phyloP scores from a whole-genome alignment of 1,140 invertebrate species.

The Orius insidiosus region DNA sequence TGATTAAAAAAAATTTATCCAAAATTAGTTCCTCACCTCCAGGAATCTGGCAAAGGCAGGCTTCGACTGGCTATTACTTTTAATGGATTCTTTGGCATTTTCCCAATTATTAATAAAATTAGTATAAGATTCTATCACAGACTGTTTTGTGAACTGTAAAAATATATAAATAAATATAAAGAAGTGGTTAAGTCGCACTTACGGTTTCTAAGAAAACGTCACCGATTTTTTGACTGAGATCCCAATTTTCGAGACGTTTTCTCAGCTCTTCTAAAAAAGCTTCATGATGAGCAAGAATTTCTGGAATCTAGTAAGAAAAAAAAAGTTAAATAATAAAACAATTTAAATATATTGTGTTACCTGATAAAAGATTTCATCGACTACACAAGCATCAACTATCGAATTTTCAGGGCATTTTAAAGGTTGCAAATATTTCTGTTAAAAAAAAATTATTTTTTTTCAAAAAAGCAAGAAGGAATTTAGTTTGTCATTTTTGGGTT shows the following conservation, averaged over 20 bases:
- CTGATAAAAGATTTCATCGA: constrained; percentile 90
- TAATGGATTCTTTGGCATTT: constrained; percentile 80
- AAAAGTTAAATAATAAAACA: not conserved
- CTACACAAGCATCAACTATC: constrained; percentile 63
- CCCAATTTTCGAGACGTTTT: constrained; percentile 69
- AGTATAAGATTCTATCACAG: constrained; percentile 84
- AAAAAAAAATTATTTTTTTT: constrained; percentile 19
- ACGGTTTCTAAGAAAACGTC: constrained; percentile 84
- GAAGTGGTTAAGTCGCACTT: no score
- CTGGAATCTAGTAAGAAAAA: constrained; percentile 50
- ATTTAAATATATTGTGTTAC: constrained; percentile 24
- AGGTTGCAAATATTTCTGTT: constrained; percentile 83
- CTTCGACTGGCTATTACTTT: constrained; percentile 65
- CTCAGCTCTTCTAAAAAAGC: constrained; percentile 68
- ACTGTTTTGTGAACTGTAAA: constrained; percentile 72
- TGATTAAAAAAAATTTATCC: no score
- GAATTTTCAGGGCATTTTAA: constrained; percentile 72
- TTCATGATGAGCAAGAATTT: constrained; percentile 79
- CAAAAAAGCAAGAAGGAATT: not conserved
- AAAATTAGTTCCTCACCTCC: no score
- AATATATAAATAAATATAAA: no score
- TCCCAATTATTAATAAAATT: constrained; percentile 94
- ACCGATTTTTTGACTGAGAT: constrained; percentile 72
- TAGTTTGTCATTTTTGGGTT: not conserved
- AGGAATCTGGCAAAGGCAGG: constrained; percentile 83